A percentile compares a stretch with the other conserved stretches of the same genome.
phyloP scores from a whole-genome alignment of 2,888 invertebrate genomes.

The Liopterus haemorrhoidalis region DNA sequence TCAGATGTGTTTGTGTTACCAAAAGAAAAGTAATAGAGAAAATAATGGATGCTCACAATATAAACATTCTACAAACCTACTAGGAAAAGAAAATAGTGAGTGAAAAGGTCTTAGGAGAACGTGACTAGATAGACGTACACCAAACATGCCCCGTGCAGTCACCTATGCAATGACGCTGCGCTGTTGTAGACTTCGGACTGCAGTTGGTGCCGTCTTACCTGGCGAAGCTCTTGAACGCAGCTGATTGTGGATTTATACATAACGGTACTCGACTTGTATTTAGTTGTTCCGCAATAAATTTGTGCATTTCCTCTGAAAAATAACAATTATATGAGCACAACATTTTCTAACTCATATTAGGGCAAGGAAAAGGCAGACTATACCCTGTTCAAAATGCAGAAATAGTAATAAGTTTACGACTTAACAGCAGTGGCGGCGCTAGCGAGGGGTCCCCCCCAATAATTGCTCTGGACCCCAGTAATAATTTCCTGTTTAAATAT shows the following conservation, averaged over 20 bases:
- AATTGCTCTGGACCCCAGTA: neutral
- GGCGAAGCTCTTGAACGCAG: conserved; percentile 99
- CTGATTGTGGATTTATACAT: conserved; percentile 99
- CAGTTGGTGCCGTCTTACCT: conserved; percentile 70
- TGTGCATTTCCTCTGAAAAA: conserved; percentile 92
- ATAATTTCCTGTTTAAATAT: no score
- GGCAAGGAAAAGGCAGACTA: no score
- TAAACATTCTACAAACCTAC: conserved; percentile 1
- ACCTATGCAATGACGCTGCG: conserved; percentile 51
- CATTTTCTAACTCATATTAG: neutral
- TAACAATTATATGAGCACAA: conserved; percentile 15
- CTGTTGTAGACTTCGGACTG: conserved; percentile 40
- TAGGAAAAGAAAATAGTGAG: conserved; percentile 8
- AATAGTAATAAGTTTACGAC: no score
- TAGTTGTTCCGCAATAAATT: conserved; percentile 95
- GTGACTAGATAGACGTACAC: conserved; percentile 38
- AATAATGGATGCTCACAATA: neutral
- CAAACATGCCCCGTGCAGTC: conserved; percentile 41
- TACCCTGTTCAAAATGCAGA: no score
- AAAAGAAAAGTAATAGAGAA: neutral
- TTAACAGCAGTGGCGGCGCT: no score
- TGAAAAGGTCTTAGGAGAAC: conserved; percentile 1
- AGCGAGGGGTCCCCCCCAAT: neutral
- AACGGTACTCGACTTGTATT: conserved; percentile 93
- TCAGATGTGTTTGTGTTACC: neutral